phyloP scores from a whole-genome alignment of 2,113 vertebrate species.

The Cynocephalus volans region DNA sequence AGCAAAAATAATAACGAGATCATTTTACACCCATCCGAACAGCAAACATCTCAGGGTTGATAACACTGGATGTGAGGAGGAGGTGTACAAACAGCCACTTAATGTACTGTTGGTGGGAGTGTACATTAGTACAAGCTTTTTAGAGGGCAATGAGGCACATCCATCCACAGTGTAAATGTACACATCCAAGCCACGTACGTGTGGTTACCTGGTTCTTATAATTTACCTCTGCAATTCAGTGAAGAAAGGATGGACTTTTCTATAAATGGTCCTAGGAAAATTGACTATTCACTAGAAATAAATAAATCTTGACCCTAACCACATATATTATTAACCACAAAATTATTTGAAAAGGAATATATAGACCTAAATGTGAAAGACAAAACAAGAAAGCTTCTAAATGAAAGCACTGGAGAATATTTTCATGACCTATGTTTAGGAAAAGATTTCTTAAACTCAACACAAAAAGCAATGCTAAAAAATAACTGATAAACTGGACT shows the following conservation, averaged over 20 bases:
- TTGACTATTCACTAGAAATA: background rate
- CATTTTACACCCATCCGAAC: background rate
- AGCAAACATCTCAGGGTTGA: background rate
- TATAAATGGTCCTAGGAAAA: background rate
- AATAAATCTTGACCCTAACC: background rate
- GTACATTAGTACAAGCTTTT: background rate
- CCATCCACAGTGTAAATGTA: background rate
- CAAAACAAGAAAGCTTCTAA: background rate
- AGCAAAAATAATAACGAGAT: background rate
- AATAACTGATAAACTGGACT: background rate
- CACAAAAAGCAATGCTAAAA: background rate
- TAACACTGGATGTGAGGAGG: background rate
- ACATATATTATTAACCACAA: fast-evolving
- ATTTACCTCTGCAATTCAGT: fast-evolving
- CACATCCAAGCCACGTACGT: background rate
- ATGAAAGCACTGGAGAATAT: background rate
- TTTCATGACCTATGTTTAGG: background rate
- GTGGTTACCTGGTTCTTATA: background rate
- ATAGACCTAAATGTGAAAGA: background rate
- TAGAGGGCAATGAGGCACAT: background rate
- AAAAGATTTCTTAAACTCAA: background rate
- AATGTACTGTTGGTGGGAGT: fast-evolving
- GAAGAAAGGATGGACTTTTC: background rate
- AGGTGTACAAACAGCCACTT: background rate
- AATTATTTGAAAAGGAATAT: background rate